phyloP scores from a whole-genome alignment of 1,140 invertebrate species.

The Euura lappo region DNA sequence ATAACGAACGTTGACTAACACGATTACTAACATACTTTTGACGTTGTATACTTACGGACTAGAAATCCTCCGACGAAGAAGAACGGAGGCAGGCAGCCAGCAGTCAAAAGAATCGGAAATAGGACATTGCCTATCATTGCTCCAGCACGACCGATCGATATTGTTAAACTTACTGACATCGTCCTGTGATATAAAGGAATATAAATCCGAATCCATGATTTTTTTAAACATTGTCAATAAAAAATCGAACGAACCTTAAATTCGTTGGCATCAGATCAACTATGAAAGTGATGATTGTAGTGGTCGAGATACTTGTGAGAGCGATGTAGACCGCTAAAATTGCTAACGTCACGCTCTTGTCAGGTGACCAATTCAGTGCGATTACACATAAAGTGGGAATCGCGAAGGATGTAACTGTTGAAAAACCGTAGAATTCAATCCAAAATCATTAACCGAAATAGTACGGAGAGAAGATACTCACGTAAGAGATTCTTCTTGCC shows the following conservation, averaged over 20 bases:
- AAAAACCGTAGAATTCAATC: not conserved
- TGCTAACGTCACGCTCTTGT: slow-evolving; percentile 12
- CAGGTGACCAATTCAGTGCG: slow-evolving; percentile 19
- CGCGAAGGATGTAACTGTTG: slow-evolving; percentile 17
- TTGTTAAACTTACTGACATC: slow-evolving; percentile 60
- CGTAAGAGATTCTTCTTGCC: slow-evolving; percentile 22
- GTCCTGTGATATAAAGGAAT: slow-evolving; percentile 46
- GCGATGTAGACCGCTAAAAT: slow-evolving; percentile 16
- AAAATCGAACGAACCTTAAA: slow-evolving; percentile 18
- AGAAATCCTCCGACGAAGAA: not conserved
- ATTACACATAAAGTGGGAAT: slow-evolving; percentile 15
- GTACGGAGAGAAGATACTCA: slow-evolving; percentile 12
- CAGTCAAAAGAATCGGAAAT: slow-evolving; percentile 57
- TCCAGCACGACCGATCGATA: slow-evolving; percentile 60
- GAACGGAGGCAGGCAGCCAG: slow-evolving; percentile 55
- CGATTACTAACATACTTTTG: not conserved
- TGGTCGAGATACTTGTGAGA: slow-evolving; percentile 14
- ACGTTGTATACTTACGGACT: not conserved
- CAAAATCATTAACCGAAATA: too few species aligned
- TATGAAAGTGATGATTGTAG: slow-evolving; percentile 22
- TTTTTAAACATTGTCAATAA: not conserved
- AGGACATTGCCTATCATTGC: slow-evolving; percentile 57
- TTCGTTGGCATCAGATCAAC: slow-evolving; percentile 26
- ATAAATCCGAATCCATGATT: not conserved
- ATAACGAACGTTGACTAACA: not conserved